phyloP scores from a whole-genome alignment of 2,888 invertebrate genomes.

The Pecten maximus region DNA sequence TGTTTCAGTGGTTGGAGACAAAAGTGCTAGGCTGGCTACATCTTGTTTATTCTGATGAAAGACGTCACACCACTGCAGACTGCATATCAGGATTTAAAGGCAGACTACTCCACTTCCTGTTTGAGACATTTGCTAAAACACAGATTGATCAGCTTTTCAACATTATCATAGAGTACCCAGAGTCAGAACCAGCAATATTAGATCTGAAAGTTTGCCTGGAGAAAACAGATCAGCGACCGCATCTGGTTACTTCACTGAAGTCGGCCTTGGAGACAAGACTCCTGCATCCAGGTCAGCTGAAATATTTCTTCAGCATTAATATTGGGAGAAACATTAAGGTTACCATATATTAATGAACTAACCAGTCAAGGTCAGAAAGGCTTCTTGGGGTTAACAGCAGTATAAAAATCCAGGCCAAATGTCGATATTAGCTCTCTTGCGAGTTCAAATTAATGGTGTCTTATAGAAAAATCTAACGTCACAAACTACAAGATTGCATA shows the following conservation, averaged over 20 bases:
- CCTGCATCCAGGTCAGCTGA: conserved; percentile 87
- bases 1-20: conserved; percentile 90
- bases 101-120: conserved; percentile 89
- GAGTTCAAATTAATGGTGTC: no score
- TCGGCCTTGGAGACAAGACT: conserved; percentile 92
- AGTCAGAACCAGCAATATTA: conserved; percentile 95
- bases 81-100: conserved; percentile 78
- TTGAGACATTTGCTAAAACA: conserved; percentile 93
- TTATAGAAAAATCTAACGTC: no score
- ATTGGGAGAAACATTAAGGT: no score
- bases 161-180: conserved; percentile 98
- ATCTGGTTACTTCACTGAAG: conserved; percentile 88
- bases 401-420: no score
- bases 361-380: no score
- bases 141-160: conserved; percentile 96
- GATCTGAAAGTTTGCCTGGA: conserved; percentile 93
- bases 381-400: not conserved
- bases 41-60: conserved; percentile 86
- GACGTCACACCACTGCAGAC: conserved; percentile 66
- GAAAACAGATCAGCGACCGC: conserved; percentile 90
- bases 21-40: conserved; percentile 94
- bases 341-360: no score
- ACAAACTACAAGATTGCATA: no score
- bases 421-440: no score
- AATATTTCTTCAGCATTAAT: no score